A percentile compares a stretch with the other conserved stretches of the same genome.
phyloP scores from a whole-genome alignment of 2,113 vertebrate genomes.

The Cryptotis parvus region DNA sequence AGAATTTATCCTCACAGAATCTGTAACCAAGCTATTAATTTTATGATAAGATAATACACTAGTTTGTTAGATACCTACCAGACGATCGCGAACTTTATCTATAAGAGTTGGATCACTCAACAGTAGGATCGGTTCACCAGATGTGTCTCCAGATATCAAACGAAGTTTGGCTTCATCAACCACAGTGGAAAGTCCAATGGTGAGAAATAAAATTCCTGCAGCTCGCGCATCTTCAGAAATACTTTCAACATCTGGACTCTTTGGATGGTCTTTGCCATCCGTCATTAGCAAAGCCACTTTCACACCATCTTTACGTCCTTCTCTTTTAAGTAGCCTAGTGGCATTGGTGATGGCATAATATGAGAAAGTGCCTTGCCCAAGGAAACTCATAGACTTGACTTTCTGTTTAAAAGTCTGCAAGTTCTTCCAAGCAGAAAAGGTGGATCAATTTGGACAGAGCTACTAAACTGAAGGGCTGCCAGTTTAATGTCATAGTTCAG shows the following conservation, averaged over 20 bases:
- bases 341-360: slow-evolving; percentile 93
- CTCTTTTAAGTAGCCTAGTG: slow-evolving; percentile 89
- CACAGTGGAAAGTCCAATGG: slow-evolving; percentile 89
- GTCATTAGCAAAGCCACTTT: slow-evolving; percentile 93
- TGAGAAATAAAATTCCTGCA: slow-evolving; percentile 90
- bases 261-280: slow-evolving; percentile 93
- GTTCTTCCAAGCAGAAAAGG: slow-evolving; percentile 89
- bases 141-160: slow-evolving; percentile 88
- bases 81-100: slow-evolving; percentile 82
- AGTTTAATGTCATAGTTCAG: slow-evolving; percentile 86
- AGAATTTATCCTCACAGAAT: background rate
- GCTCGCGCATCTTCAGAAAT: slow-evolving; percentile 89
- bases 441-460: slow-evolving; percentile 89
- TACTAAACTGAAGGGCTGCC: slow-evolving; percentile 94
- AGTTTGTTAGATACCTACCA: slow-evolving; percentile 80
- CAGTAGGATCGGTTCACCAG: slow-evolving; percentile 87
- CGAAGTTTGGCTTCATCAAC: slow-evolving; percentile 89
- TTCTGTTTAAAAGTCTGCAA: slow-evolving; percentile 88
- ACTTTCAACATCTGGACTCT: slow-evolving; percentile 88
- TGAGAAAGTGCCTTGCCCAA: slow-evolving; percentile 94
- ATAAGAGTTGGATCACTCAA: slow-evolving; percentile 89
- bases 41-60: background rate
- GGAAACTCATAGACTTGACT: slow-evolving; percentile 88
- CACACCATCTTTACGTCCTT: slow-evolving; percentile 86
- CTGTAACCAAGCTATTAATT: slow-evolving; percentile 16